phyloP scores from a whole-genome alignment of 2,113 vertebrate genomes.

The Morone saxatilis region DNA sequence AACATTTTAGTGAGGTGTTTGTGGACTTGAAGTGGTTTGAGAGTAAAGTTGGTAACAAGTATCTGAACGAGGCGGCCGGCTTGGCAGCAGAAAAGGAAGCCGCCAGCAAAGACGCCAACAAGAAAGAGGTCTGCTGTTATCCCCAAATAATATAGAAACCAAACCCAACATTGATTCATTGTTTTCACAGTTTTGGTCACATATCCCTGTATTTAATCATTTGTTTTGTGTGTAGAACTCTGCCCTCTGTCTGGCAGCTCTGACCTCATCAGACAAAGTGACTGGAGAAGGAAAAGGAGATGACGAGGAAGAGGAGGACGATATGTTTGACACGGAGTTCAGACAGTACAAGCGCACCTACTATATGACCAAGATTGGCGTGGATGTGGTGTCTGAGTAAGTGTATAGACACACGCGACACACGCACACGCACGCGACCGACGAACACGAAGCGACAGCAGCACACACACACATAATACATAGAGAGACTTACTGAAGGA shows the following conservation, averaged over 20 bases:
- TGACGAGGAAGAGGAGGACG: slow-evolving; percentile 94
- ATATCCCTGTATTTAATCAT: neutral
- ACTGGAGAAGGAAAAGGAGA: slow-evolving; percentile 84
- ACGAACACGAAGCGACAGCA: too few relatives aligned
- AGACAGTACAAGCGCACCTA: slow-evolving; percentile 98
- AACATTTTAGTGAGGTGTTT: slow-evolving; percentile 97
- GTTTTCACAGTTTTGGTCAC: neutral
- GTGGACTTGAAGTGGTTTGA: slow-evolving; percentile 99
- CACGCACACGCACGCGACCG: neutral
- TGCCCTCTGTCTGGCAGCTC: slow-evolving; percentile 85
- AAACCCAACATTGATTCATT: neutral
- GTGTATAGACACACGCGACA: slow-evolving; percentile 60
- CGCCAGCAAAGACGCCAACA: slow-evolving; percentile 83
- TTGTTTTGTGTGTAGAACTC: slow-evolving; percentile 76
- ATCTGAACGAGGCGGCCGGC: slow-evolving; percentile 96
- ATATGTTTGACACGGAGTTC: slow-evolving; percentile 98
- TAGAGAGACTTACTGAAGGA: neutral
- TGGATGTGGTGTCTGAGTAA: slow-evolving; percentile 97
- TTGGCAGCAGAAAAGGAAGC: slow-evolving; percentile 94
- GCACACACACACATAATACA: neutral
- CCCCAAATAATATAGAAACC: neutral
- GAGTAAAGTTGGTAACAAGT: slow-evolving; percentile 99
- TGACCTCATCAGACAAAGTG: slow-evolving; percentile 70
- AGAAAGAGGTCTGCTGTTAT: slow-evolving; percentile 82
- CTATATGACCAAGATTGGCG: slow-evolving; percentile 98